Evolutionary conservation across 2,113 vertebrate species (phyloP).

Genomic region (Neoarius graeffei): DNA sequence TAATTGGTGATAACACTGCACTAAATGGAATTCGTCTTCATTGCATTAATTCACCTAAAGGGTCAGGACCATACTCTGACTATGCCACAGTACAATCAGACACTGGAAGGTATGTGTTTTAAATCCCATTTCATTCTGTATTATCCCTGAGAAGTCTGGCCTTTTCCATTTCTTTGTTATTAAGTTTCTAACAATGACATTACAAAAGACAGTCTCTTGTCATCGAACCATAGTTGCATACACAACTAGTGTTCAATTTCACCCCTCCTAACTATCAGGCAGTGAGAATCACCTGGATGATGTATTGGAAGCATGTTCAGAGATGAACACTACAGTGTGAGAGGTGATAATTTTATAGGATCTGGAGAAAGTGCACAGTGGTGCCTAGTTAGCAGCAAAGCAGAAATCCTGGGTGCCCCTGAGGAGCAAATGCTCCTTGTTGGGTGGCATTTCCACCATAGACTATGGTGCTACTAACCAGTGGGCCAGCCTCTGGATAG

Average conservation of each 20-base stretch:
- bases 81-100: conserved; percentile 53
- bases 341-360: background rate
- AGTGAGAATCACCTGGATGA: background rate
- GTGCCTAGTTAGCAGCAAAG: background rate
- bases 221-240: background rate
- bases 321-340: background rate
- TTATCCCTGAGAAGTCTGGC: background rate
- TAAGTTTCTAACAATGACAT: background rate
- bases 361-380: background rate
- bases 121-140: background rate
- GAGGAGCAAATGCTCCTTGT: background rate
- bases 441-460: background rate
- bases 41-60: conserved; percentile 29
- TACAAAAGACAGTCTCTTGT: background rate
- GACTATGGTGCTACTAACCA: background rate
- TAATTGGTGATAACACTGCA: conserved; percentile 53
- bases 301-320: background rate
- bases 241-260: background rate
- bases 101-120: conserved; percentile 40
- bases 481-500: background rate
- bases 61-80: conserved; percentile 39
- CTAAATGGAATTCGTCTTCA: conserved; percentile 54
- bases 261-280: background rate
- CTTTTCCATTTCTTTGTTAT: background rate
- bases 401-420: background rate